Percentiles rank a stretch among this genome's conserved stretches.
Conservation (phyloP, 2,113 vertebrate species). For the Alaudala cheleensis region DNA sequence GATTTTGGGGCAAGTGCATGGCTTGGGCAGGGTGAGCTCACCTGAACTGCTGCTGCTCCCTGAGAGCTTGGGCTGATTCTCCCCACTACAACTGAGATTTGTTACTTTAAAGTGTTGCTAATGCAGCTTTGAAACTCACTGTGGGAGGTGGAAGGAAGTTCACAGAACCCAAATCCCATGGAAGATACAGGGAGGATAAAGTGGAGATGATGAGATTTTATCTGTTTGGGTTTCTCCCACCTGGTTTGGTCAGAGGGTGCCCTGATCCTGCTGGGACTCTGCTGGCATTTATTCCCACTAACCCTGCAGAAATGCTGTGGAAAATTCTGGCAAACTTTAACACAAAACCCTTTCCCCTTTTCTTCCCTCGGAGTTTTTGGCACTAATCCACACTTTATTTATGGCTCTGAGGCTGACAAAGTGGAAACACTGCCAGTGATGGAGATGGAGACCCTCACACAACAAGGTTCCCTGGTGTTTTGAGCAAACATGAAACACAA, state of each 20-base stretch:
- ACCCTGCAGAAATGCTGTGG: background rate
- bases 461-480: background rate
- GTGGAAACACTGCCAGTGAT: background rate
- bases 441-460: background rate
- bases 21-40: background rate
- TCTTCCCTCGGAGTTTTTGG: background rate
- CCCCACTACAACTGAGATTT: background rate
- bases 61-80: background rate
- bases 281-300: background rate
- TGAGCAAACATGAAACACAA: background rate
- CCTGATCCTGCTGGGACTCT: background rate
- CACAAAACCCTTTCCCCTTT: background rate
- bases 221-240: background rate
- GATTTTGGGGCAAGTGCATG: fast-evolving
- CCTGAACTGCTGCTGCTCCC: background rate
- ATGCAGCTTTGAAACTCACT: background rate
- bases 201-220: background rate
- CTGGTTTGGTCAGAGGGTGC: background rate
- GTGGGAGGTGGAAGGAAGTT: background rate
- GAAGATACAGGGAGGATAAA: background rate
- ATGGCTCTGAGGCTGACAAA: background rate
- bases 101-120: background rate
- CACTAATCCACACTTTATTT: background rate
- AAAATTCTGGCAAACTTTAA: background rate
- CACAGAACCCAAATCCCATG: background rate